A percentile compares a stretch with the other conserved stretches of the same genome.
phyloP scores from a whole-genome alignment of 1,140 invertebrate genomes.

The Calephelis nemesis region DNA sequence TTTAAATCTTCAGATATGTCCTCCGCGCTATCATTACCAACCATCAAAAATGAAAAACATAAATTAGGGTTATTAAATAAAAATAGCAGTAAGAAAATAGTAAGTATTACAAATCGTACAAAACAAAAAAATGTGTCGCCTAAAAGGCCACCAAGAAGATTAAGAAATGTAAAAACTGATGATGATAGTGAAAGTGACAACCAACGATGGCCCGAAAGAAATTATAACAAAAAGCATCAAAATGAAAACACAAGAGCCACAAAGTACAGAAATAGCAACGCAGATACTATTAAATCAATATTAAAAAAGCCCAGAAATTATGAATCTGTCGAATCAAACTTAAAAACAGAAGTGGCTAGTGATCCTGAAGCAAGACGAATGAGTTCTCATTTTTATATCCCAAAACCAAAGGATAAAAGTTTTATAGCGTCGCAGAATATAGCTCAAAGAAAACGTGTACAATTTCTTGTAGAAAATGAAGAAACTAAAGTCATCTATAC shows the following conservation, averaged over 20 bases:
- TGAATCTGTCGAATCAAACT: constrained; percentile 40
- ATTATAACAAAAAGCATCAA: constrained; percentile 46
- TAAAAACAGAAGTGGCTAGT: constrained; percentile 51
- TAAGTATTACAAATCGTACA: constrained; percentile 54
- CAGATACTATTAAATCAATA: constrained; percentile 82
- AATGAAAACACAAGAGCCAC: constrained; percentile 39
- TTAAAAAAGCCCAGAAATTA: constrained; percentile 82
- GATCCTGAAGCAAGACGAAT: constrained; percentile 58
- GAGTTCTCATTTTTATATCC: constrained; percentile 83
- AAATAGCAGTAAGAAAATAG: constrained; percentile 57
- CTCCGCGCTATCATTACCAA: constrained; percentile 59
- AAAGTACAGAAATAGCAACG: constrained; percentile 61
- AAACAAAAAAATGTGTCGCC: constrained; percentile 72
- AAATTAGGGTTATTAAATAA: constrained; percentile 57
- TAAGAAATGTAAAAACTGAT: constrained; percentile 64
- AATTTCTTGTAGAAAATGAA: constrained; percentile 82
- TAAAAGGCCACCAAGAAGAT: constrained; percentile 67
- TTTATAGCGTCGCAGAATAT: constrained; percentile 51
- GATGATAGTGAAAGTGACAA: constrained; percentile 75
- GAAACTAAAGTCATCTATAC: constrained; percentile 72
- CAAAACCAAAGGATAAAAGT: constrained; percentile 77
- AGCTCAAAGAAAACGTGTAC: constrained; percentile 79
- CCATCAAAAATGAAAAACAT: constrained; percentile 68
- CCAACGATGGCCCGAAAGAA: constrained; percentile 57
- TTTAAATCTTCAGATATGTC: constrained; percentile 59